Conservation (phyloP, 2,888 invertebrate genomes). For the Coelopa pilipes region DNA sequence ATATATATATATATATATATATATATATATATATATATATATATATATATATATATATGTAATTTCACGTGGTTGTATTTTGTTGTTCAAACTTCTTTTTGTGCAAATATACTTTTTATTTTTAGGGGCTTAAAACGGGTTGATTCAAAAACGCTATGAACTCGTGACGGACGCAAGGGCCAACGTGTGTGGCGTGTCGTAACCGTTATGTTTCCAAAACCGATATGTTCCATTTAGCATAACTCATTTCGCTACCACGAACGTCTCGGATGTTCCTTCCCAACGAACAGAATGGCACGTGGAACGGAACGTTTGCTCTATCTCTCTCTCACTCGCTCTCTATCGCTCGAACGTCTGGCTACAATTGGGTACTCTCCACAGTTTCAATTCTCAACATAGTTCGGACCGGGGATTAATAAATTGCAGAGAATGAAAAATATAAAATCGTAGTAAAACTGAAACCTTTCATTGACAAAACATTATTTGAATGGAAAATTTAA, state of each 20-base stretch:
- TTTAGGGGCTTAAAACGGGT: no score
- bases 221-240: constrained; percentile 22
- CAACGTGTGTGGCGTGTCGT: constrained; percentile 27
- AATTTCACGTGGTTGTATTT: neutral
- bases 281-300: constrained; percentile 8
- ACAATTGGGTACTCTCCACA: neutral
- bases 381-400: neutral
- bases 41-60: neutral
- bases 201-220: constrained; percentile 24
- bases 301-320: no score
- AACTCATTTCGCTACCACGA: neutral
- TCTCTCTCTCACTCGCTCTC: neutral
- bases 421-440: no score
- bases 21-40: neutral
- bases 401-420: no score
- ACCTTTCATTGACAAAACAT: no score
- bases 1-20: no score
- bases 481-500: no score
- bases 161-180: constrained; percentile 26
- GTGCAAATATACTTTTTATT: no score
- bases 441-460: no score
- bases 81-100: constrained; percentile 4
- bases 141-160: constrained; percentile 15
- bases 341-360: no score
- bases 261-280: no score